Conservation (phyloP, 2,113 vertebrate genomes). For the Vulpes lagopus region DNA sequence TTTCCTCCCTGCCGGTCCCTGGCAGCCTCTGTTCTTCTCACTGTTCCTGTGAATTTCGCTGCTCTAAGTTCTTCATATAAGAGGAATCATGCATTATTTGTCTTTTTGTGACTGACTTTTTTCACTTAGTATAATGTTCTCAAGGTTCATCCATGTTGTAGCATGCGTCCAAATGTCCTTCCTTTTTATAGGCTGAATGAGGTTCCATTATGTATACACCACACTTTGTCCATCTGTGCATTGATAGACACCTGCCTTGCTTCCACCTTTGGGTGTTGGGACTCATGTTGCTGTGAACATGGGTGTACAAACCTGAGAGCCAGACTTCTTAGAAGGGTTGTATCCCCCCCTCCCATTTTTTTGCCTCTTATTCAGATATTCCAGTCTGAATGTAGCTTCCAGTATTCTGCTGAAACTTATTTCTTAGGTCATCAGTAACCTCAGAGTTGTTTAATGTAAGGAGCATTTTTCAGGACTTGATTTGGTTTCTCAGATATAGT, state of each 20-base stretch:
- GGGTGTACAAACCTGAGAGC: background rate
- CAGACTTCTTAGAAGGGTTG: background rate
- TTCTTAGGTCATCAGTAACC: background rate
- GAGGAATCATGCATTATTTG: background rate
- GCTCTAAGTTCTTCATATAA: no score
- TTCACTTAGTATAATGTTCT: background rate
- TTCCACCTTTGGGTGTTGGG: background rate
- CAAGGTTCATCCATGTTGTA: background rate
- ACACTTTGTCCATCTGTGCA: background rate
- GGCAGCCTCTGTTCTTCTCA: background rate
- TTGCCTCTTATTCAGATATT: background rate
- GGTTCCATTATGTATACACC: background rate
- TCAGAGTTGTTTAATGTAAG: background rate
- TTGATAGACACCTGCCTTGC: background rate
- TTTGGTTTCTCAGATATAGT: background rate
- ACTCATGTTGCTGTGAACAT: background rate
- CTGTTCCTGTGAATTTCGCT: background rate
- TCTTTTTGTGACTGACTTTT: background rate
- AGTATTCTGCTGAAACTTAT: background rate
- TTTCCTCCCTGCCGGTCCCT: accelerated
- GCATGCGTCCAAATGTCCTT: background rate
- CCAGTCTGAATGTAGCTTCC: background rate
- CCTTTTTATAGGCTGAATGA: background rate
- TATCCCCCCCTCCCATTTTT: background rate
- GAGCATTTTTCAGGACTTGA: background rate